These are phyloP conservation scores for Polypterus bichir DNA, from an alignment of 2,113 vertebrate genomes.

Conservation along the genomic window DNA sequence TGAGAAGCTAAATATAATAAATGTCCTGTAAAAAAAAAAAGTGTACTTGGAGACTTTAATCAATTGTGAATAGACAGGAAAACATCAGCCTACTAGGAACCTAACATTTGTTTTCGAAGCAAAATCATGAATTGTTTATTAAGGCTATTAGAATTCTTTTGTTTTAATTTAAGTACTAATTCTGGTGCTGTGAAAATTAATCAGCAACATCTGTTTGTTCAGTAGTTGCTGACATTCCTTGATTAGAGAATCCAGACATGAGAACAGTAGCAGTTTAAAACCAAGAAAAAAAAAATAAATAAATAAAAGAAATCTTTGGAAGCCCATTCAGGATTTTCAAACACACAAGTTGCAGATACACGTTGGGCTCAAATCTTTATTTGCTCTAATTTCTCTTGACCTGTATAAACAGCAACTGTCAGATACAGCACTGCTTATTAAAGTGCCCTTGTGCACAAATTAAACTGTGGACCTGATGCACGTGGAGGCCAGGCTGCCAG, in stretches of 20 bases:
- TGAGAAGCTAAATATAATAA: not conserved
- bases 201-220: slow-evolving; percentile 49
- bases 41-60: not conserved
- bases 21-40: not conserved
- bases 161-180: slow-evolving; percentile 47
- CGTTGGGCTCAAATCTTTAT: no score
- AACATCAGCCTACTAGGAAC: slow-evolving; percentile 30
- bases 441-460: slow-evolving; percentile 15
- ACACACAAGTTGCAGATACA: no score
- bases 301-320: no score
- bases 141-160: slow-evolving; percentile 24
- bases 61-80: slow-evolving; percentile 15
- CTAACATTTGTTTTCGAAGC: slow-evolving; percentile 24
- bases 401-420: slow-evolving; percentile 5
- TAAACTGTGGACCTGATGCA: not conserved
- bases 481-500: no score
- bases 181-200: slow-evolving; percentile 44
- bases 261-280: not conserved
- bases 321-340: no score
- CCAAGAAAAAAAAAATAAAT: no score
- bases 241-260: slow-evolving; percentile 43
- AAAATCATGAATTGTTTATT: slow-evolving; percentile 29
- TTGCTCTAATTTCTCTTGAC: slow-evolving; percentile 15
- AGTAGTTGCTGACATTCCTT: slow-evolving; percentile 41
- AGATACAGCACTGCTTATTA: slow-evolving; percentile 15